Percentiles rank a stretch among this genome's conserved stretches.
Evolutionary conservation across 1,140 invertebrate species (phyloP).

Genomic region (Tetramorium simillimum): DNA sequence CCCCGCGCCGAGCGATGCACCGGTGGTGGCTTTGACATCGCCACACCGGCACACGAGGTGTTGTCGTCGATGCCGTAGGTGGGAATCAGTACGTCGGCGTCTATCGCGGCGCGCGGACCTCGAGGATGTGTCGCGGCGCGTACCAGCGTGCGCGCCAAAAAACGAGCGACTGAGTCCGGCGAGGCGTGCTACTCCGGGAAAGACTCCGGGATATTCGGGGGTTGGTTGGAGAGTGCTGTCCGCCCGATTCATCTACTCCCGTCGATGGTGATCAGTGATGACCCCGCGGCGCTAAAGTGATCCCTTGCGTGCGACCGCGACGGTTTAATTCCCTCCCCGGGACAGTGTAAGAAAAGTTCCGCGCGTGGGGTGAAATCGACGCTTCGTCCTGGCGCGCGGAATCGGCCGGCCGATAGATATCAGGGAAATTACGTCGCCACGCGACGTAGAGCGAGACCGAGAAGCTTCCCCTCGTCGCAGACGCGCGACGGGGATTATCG

Average conservation of each 20-base stretch:
- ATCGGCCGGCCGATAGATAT: not conserved
- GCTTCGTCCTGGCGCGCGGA: not conserved
- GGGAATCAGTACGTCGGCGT: conserved; percentile 15
- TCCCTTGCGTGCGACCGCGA: not conserved
- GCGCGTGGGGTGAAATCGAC: not conserved
- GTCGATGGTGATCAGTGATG: conserved; percentile 18
- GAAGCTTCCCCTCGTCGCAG: not conserved
- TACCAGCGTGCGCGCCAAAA: conserved; percentile 77
- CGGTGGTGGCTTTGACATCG: conserved; percentile 30
- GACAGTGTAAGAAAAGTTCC: not conserved
- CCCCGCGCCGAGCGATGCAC: not conserved
- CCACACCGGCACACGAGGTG: conserved; percentile 1
- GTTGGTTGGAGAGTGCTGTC: not conserved
- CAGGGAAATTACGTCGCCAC: not conserved
- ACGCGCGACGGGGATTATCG: conserved; percentile 31
- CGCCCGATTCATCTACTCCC: not conserved
- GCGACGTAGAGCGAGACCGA: not conserved
- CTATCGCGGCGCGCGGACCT: conserved; percentile 19
- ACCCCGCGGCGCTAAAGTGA: not conserved
- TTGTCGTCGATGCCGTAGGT: not conserved
- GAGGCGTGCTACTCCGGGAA: not conserved
- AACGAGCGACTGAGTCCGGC: not conserved
- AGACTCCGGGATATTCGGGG: not conserved
- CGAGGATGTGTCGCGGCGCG: conserved; percentile 73
- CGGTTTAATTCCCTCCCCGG: not conserved